These are phyloP conservation scores for Axinella damicornis DNA, from an alignment of 37 sponge, comb jelly and placozoan genomes.

Conservation along the genomic window DNA sequence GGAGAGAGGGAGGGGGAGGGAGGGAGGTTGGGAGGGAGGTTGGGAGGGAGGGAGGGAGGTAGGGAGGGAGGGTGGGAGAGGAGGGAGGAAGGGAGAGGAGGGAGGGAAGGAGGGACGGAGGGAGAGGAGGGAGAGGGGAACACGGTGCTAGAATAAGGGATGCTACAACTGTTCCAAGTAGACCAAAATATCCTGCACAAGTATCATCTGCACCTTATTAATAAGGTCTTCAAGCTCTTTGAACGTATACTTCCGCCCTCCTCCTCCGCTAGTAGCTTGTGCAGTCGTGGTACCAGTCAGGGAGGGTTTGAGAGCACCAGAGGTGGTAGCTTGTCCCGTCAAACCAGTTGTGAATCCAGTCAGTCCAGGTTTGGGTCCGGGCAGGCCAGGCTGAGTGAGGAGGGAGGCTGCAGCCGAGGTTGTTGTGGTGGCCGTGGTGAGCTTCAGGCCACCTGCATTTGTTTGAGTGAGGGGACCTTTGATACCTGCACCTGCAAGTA, in stretches of 20 bases:
- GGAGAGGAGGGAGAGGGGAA: neutral
- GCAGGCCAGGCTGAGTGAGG: no score
- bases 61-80: neutral
- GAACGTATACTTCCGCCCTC: slow-evolving; percentile 79
- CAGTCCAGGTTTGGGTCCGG: no score
- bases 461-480: neutral
- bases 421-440: no score
- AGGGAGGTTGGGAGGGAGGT: neutral
- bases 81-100: neutral
- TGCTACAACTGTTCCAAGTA: neutral
- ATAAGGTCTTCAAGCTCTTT: slow-evolving; percentile 93
- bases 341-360: no score
- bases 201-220: slow-evolving; percentile 72
- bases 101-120: neutral
- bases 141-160: neutral
- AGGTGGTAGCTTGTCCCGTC: no score
- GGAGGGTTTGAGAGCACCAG: neutral
- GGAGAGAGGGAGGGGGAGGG: neutral
- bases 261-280: neutral
- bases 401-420: no score
- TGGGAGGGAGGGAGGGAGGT: neutral
- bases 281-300: neutral
- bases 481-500: neutral
- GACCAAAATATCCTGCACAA: no score
- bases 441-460: no score